phyloP scores from a whole-genome alignment of 2,113 vertebrate species.

The Fulica atra region DNA sequence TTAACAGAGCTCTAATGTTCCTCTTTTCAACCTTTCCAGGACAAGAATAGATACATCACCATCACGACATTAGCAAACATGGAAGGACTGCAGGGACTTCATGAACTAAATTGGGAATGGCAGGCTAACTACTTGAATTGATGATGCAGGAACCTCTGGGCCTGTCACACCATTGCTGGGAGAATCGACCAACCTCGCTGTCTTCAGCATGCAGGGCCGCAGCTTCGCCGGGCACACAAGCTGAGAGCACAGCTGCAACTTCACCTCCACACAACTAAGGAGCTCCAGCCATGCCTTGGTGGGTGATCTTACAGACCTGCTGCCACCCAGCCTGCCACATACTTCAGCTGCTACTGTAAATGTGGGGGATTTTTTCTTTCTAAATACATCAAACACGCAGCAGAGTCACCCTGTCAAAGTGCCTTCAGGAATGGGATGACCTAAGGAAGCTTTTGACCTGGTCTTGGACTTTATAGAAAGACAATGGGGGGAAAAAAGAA shows the following conservation, averaged over 20 bases:
- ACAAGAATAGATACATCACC: background rate
- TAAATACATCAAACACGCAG: background rate
- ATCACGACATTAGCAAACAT: background rate
- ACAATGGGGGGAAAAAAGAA: no score
- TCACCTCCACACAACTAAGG: background rate
- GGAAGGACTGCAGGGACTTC: background rate
- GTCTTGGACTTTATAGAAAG: background rate
- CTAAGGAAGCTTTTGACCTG: background rate
- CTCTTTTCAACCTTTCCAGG: background rate
- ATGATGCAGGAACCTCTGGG: background rate
- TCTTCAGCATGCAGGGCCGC: background rate
- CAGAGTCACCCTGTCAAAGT: background rate
- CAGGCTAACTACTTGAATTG: background rate
- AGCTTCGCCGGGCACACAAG: rapidly evolving
- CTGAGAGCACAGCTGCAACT: background rate
- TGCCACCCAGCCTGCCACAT: background rate
- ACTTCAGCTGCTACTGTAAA: background rate
- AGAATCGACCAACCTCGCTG: background rate
- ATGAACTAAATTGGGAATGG: slow-evolving; percentile 17
- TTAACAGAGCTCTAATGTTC: background rate
- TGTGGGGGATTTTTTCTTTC: background rate
- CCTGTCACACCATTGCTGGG: background rate
- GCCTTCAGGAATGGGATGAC: background rate
- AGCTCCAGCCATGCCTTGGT: background rate
- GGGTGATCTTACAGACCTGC: background rate